These are phyloP conservation scores for Smittia sp. DNA, from an alignment of 2,888 invertebrate genomes.

Conservation along the genomic window DNA sequence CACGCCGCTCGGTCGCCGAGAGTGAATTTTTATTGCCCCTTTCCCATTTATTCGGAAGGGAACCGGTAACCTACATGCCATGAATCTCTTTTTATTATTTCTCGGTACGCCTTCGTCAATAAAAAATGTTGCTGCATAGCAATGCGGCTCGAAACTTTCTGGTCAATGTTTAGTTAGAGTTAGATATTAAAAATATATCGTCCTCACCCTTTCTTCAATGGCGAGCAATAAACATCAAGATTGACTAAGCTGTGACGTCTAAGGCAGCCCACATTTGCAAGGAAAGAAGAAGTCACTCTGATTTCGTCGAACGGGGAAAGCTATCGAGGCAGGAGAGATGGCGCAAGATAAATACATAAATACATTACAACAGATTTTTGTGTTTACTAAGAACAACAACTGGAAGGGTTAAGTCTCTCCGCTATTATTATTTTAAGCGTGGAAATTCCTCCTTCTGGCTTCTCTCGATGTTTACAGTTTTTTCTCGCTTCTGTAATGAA, in stretches of 20 bases:
- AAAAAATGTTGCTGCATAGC: not conserved
- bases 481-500: not conserved
- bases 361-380: conserved; percentile 38
- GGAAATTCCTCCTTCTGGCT: not conserved
- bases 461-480: conserved; percentile 13
- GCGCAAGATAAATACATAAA: not conserved
- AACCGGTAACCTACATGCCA: conserved; percentile 28
- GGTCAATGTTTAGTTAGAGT: too few relatives aligned
- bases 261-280: not conserved
- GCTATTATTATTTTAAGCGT: conserved; percentile 27
- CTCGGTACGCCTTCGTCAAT: conserved; percentile 24
- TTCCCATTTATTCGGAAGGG: not conserved
- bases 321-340: not conserved
- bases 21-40: not conserved
- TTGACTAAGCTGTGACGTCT: not conserved
- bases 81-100: conserved; percentile 15
- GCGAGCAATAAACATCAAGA: not conserved
- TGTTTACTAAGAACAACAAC: conserved; percentile 14
- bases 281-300: conserved; percentile 5
- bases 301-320: not conserved
- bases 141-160: too few relatives aligned
- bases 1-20: not conserved
- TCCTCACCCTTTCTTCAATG: too few relatives aligned
- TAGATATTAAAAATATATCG: too few relatives aligned
- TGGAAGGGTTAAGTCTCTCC: conserved; percentile 12